A percentile compares a stretch with the other conserved stretches of the same genome.
Evolutionary conservation across 1,140 invertebrate species (phyloP).

Genomic region (Zaprionus ghesquierei): DNA sequence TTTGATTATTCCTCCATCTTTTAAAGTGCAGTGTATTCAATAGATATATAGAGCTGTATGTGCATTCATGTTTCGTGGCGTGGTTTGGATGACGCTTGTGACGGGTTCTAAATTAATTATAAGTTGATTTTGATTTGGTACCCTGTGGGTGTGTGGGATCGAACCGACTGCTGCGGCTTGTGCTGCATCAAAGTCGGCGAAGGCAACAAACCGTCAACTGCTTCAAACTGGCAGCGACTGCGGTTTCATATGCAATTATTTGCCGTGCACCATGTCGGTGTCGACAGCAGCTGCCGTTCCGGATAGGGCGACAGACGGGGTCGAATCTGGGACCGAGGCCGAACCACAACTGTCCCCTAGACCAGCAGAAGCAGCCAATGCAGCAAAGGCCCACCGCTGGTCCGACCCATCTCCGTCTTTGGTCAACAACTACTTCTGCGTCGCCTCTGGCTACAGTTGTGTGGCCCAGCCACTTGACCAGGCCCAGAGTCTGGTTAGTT

Average conservation of each 20-base stretch:
- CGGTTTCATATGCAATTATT: conserved; percentile 80
- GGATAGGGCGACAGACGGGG: background rate
- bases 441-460: background rate
- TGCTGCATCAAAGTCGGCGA: conserved; percentile 23
- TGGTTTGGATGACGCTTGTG: background rate
- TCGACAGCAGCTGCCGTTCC: conserved; percentile 39
- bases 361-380: background rate
- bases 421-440: background rate
- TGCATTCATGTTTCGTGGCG: no score
- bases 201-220: conserved; percentile 63
- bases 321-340: background rate
- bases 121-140: conserved; percentile 64
- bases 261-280: conserved; percentile 38
- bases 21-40: no score
- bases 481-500: conserved; percentile 36
- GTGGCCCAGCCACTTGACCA: conserved; percentile 17
- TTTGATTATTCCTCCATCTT: no score
- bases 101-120: conserved; percentile 66
- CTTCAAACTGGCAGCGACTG: conserved; percentile 60
- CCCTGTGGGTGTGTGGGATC: conserved; percentile 14
- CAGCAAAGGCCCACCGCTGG: conserved; percentile 9
- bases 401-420: background rate
- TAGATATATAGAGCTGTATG: no score
- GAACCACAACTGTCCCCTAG: conserved; percentile 17
- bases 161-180: conserved; percentile 41